Evolutionary conservation across 2,797 vertebrate genomes (phyloP), one percentile per base, ranked within the genome.

Genomic region (Megalops cyprinoides): DNA sequence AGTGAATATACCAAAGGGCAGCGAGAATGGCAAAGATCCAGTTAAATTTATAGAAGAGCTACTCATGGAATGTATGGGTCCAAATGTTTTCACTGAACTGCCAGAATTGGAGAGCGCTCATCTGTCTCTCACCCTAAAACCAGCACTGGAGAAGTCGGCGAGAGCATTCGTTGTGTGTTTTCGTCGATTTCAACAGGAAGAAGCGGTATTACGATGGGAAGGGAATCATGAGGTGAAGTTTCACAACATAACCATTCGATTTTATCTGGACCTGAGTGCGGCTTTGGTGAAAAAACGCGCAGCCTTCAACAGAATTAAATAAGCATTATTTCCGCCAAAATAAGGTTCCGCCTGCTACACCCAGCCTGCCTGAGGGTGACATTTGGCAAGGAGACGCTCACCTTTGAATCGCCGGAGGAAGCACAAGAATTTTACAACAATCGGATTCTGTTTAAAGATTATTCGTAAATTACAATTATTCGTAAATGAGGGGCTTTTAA

Each of bases 121-220:
- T 6, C n/a, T 9, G 12, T 53, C 51, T 2, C 18, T 79, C 8
- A 7, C 5, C n/a, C 42, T 5, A 18, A 84, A 71, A 71, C 80
- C 77, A 6, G 49, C n/a, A 14, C 7, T 23, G 25, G 73, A 71
- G n/a, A 10, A 75, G 31, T 23, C 31, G 9, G 39, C 62, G 3
- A 80, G 74, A 62, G 39, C 77, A 28, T 82, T 79, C 23, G 46
- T 82, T 4, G 44, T 77, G 9, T 71, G 60, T 25, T 77, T 60
- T 25, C 76, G 46, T 8, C 1, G 71, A 0, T 76, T 75, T 37
- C 58, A 76, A 31, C 34, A 74, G n/a, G 78, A 81, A 18, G 78
- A 79, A 37, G 28, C 39, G 6, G n/a, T 51, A 10, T 20, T 74
- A 9, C 10, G 46, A 5, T 55, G 44, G 78, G 48, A 78, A 37